Conservation (phyloP, 2,113 vertebrate genomes). For the Macquaria ambigua region DNA sequence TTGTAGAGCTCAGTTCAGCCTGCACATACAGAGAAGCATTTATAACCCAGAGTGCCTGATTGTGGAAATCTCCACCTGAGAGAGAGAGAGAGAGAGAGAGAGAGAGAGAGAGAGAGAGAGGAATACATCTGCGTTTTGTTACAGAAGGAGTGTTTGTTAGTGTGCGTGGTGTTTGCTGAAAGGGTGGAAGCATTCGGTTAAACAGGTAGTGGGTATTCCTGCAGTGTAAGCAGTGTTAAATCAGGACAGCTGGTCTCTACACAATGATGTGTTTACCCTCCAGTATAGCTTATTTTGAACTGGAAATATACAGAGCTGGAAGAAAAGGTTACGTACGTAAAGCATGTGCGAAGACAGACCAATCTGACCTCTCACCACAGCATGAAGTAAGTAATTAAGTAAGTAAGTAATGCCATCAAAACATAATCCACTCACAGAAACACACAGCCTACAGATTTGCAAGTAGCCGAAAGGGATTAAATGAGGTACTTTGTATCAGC, state of each 20-base stretch:
- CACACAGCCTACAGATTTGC: neutral
- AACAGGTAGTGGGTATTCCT: constrained; percentile 38
- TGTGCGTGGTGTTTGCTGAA: constrained; percentile 52
- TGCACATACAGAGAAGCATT: constrained; percentile 33
- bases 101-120: constrained; percentile 5
- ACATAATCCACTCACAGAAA: constrained; percentile 4
- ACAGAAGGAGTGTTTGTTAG: constrained; percentile 38
- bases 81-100: neutral
- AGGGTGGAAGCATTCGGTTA: constrained; percentile 59
- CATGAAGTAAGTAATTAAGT: too few species aligned
- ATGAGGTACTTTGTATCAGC: neutral
- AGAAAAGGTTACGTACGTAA: neutral
- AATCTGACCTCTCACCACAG: neutral
- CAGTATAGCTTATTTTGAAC: neutral
- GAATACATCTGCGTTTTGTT: constrained; percentile 28
- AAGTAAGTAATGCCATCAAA: neutral
- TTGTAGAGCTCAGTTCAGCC: constrained; percentile 1
- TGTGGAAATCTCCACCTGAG: constrained; percentile 43
- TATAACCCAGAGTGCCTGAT: constrained; percentile 23
- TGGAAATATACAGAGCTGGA: constrained; percentile 55
- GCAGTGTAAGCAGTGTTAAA: constrained; percentile 17
- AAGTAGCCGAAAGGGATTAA: neutral
- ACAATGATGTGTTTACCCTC: constrained; percentile 36
- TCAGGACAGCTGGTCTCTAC: constrained; percentile 8
- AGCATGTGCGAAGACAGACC: neutral